Evolutionary conservation across 2,113 vertebrate genomes (phyloP).

Genomic region (Aspiorhynchus laticeps): DNA sequence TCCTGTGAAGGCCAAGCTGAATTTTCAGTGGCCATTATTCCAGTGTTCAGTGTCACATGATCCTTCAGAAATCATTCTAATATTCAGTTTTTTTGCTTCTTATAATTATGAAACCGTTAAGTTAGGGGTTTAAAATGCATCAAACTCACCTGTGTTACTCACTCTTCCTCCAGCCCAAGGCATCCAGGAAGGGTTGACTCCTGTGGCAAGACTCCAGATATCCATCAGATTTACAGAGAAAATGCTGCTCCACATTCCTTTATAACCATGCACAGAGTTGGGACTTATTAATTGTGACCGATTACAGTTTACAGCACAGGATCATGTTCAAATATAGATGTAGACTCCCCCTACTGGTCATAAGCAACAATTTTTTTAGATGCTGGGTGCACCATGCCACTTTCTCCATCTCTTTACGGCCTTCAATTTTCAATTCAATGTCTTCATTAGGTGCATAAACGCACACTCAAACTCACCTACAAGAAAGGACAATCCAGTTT

Average conservation of each 20-base stretch:
- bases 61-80: not conserved
- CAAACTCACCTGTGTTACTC: slow-evolving; percentile 41
- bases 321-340: not conserved
- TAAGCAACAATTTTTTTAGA: not conserved
- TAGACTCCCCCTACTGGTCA: not conserved
- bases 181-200: slow-evolving; percentile 28
- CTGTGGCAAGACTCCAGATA: slow-evolving; percentile 18
- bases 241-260: slow-evolving; percentile 67
- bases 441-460: no score
- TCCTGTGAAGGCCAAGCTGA: not conserved
- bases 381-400: not conserved
- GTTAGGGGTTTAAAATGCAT: not conserved
- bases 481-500: slow-evolving; percentile 82
- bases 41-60: not conserved
- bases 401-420: not conserved
- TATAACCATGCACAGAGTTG: slow-evolving; percentile 3
- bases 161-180: not conserved
- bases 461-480: slow-evolving; percentile 74
- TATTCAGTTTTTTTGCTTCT: not conserved
- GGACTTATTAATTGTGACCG: not conserved
- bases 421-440: no score
- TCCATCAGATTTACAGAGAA: slow-evolving; percentile 56
- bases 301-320: not conserved
- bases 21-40: not conserved
- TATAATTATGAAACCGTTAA: not conserved